Evolutionary conservation across 1,140 invertebrate species (phyloP).

Genomic region (Eupristina koningsbergeri): DNA sequence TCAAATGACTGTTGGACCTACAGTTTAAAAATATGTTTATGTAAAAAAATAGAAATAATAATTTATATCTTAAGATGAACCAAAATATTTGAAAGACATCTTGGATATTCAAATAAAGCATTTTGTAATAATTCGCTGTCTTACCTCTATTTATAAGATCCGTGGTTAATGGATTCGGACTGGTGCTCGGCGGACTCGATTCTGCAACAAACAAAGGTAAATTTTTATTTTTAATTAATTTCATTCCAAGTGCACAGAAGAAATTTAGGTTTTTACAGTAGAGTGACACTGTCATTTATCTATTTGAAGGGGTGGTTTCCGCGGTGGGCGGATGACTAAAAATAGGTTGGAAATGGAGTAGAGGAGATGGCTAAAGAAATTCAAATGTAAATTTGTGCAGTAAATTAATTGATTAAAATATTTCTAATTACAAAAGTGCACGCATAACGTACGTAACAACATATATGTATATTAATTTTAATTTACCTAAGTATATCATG

Average conservation of each 20-base stretch:
- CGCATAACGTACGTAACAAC: not conserved
- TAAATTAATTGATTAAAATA: not conserved
- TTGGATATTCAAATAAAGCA: not conserved
- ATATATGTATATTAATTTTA: conserved; percentile 9
- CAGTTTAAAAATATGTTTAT: not conserved
- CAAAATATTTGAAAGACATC: not conserved
- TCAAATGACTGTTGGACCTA: not conserved
- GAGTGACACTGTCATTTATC: no score
- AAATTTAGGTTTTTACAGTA: no score
- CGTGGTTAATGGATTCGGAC: conserved; percentile 75
- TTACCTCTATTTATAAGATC: conserved; percentile 73
- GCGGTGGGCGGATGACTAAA: not conserved
- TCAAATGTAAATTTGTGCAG: not conserved
- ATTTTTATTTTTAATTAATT: conserved; percentile 61
- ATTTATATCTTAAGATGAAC: not conserved
- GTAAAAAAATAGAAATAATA: conserved; percentile 5
- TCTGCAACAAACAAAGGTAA: conserved; percentile 71
- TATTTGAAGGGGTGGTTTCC: no score
- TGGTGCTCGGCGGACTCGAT: conserved; percentile 75
- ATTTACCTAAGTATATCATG: conserved; percentile 15
- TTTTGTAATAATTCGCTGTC: conserved; percentile 49
- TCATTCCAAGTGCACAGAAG: conserved; percentile 38
- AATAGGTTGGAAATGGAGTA: conserved; percentile 26
- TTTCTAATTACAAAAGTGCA: conserved; percentile 10
- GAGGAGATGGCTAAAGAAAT: not conserved